These are phyloP conservation scores for Acronicta aceris DNA, from an alignment of 2,888 invertebrate genomes.

Conservation along the genomic window DNA sequence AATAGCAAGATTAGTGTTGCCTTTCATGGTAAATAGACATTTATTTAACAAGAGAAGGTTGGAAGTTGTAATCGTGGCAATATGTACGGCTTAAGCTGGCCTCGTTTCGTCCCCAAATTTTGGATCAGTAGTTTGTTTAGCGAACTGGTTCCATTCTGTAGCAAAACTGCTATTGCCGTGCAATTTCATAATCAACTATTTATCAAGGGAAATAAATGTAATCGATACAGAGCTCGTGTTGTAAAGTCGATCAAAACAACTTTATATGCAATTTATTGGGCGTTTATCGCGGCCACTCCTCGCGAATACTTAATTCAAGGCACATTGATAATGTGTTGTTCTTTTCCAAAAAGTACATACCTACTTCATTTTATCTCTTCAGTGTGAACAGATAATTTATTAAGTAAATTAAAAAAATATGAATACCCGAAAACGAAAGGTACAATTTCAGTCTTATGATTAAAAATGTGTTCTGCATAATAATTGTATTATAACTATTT, in stretches of 20 bases:
- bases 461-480: slow-evolving; percentile 1
- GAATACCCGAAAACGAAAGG: slow-evolving; percentile 2
- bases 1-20: slow-evolving; percentile 14
- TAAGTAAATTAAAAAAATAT: background rate
- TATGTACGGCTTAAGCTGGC: slow-evolving; percentile 36
- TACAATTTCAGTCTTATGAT: background rate
- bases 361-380: background rate
- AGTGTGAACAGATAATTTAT: background rate
- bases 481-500: background rate
- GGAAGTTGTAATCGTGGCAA: slow-evolving; percentile 26
- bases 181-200: slow-evolving; percentile 34
- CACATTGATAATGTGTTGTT: slow-evolving; percentile 27
- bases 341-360: slow-evolving; percentile 34
- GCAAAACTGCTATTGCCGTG: slow-evolving; percentile 14
- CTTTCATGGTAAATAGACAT: slow-evolving; percentile 9
- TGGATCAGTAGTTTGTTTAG: background rate
- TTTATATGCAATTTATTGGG: slow-evolving; percentile 39
- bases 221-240: slow-evolving; percentile 33
- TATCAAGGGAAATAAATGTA: slow-evolving; percentile 44
- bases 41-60: slow-evolving; percentile 18
- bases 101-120: slow-evolving; percentile 7
- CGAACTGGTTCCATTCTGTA: background rate
- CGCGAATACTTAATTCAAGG: slow-evolving; percentile 28
- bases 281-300: slow-evolving; percentile 46
- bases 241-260: slow-evolving; percentile 38